Conservation (phyloP, 2,888 invertebrate genomes). For the Watsonalla cultraria region DNA sequence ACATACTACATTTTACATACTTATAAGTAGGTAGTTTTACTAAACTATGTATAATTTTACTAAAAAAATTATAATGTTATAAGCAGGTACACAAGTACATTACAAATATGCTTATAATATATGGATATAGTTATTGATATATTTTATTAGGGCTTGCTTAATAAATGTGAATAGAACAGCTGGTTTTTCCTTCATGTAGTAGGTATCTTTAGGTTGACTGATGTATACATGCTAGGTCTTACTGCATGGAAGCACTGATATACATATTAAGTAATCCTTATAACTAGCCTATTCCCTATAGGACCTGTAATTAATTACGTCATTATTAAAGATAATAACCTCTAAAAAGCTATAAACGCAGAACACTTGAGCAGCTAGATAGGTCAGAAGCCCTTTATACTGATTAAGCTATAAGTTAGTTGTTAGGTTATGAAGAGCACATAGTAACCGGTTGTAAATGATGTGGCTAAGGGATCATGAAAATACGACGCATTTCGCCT, state of each 20-base stretch:
- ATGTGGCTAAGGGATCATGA: slow-evolving; percentile 13
- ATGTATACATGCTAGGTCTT: too few species aligned
- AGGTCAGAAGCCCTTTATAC: background rate
- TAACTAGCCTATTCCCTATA: background rate
- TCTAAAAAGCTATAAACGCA: slow-evolving; percentile 35
- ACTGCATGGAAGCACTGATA: background rate
- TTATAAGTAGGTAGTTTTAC: too few species aligned
- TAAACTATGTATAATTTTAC: too few species aligned
- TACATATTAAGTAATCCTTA: background rate
- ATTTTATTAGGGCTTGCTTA: too few species aligned
- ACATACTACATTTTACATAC: too few species aligned
- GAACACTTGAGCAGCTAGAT: slow-evolving; percentile 6
- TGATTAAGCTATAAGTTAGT: background rate
- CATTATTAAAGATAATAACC: slow-evolving; percentile 51
- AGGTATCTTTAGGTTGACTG: too few species aligned
- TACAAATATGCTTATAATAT: too few species aligned
- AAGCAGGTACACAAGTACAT: too few species aligned
- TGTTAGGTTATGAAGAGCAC: background rate
- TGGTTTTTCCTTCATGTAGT: too few species aligned
- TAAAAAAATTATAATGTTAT: too few species aligned
- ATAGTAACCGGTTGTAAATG: background rate
- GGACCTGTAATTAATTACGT: slow-evolving; percentile 44
- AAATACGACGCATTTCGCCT: slow-evolving; percentile 54
- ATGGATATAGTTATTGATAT: too few species aligned
- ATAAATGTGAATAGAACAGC: too few species aligned